Base-by-base conservation (phyloP, 2,797 vertebrate species). In the Sebastes steindachneri region DNA sequence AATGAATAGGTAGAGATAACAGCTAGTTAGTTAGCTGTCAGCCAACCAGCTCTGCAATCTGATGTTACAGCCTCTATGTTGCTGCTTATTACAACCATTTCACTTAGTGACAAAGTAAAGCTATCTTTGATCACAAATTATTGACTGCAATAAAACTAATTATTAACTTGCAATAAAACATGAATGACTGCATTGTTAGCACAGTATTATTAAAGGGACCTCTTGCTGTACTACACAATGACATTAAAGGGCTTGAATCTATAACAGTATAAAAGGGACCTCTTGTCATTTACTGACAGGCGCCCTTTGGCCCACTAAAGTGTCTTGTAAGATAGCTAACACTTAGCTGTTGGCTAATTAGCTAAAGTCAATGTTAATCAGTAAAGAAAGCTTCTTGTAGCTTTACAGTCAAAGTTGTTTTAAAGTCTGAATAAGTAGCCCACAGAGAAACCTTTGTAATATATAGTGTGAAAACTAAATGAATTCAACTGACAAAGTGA, bases 271-370 rank as follows among this genome's bases (percentile, higher is more conserved):
- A 37, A 37, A 37, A 37, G 14, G 41, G 15, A 17, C 41, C 15
- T 23, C n/a, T 19, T 37, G n/a, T 23, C 12, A 14, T 58, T 48
- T 0, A 9, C n/a, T 12, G 14, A 25, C 26, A 8, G 17, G 29
- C 15, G 72, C 35, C 60, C 57, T 85, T 77, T 77, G 31, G 57
- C 57, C 77, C 71, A 63, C 17, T 65, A 3, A 55, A 7, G 11
- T 6, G 53, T 45, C 35, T 15, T 10, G 21, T 25, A 48, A 57
- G 35, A 5, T 37, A 37, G 35, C 69, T 74, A 37, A 37, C 10
- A 19, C 41, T 6, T 45, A 55, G 59, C 68, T 5, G 35, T 54
- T 14, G 8, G 41, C 41, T 78, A 67, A 66, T 17, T 15, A 28
- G 62, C 74, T 68, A 45, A 74, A 71, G 74, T 70, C 23, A 31